Evolutionary conservation across 2,888 invertebrate genomes (phyloP).

Genomic region (Callyntrura guangdongensis): DNA sequence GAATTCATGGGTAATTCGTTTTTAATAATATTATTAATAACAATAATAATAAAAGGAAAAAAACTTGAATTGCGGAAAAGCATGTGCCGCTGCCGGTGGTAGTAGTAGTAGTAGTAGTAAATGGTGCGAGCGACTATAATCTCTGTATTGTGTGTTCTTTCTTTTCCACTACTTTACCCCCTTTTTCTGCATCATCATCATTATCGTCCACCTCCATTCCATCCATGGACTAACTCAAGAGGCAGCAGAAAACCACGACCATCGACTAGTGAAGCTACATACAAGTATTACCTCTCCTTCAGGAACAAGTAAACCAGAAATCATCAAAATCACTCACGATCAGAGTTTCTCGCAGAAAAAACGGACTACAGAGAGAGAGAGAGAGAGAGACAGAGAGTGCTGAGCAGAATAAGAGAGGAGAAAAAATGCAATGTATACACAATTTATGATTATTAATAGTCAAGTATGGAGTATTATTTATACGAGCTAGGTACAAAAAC

Average conservation of each 20-base stretch:
- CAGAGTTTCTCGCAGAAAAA: neutral
- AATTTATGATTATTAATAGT: slow-evolving; percentile 28
- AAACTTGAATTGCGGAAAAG: slow-evolving; percentile 1
- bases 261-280: neutral
- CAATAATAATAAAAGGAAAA: neutral
- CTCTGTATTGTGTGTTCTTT: neutral
- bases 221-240: slow-evolving; percentile 17
- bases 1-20: too few relatives aligned
- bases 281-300: neutral
- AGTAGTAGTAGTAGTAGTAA: neutral
- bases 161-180: neutral
- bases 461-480: too few relatives aligned
- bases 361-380: neutral
- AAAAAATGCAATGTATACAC: slow-evolving; percentile 31
- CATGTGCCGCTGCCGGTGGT: neutral
- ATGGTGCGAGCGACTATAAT: too few relatives aligned
- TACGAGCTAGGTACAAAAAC: too few relatives aligned
- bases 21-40: too few relatives aligned
- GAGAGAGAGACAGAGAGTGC: slow-evolving; percentile 22
- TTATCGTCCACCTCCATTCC: neutral
- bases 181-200: slow-evolving; percentile 8
- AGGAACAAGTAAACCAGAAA: neutral
- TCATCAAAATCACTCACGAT: slow-evolving; percentile 22
- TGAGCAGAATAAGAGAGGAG: slow-evolving; percentile 27
- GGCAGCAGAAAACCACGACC: neutral